These are phyloP conservation scores for Tricholauxania praeusta DNA, from an alignment of 2,888 invertebrate genomes.

Conservation along the genomic window DNA sequence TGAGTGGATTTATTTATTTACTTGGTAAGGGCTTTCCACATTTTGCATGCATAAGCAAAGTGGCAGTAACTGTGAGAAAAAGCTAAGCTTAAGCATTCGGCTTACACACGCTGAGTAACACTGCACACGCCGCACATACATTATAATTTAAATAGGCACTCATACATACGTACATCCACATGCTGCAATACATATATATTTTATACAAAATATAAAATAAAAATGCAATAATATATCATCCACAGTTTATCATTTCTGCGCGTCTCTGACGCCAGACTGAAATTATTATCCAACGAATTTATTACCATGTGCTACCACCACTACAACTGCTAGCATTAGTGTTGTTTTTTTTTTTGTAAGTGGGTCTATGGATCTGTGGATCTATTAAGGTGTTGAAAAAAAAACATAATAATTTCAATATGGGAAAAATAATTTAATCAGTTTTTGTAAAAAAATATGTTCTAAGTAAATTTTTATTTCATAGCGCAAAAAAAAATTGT, in stretches of 20 bases:
- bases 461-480: no score
- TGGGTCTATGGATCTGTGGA: no score
- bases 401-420: no score
- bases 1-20: slow-evolving; percentile 30
- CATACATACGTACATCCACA: background rate
- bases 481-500: no score
- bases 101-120: background rate
- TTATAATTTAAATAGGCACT: background rate
- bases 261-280: slow-evolving; percentile 60
- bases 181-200: slow-evolving; percentile 37
- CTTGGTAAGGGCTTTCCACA: background rate
- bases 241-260: slow-evolving; percentile 59
- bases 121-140: background rate
- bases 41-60: slow-evolving; percentile 12
- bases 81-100: slow-evolving; percentile 1
- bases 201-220: slow-evolving; percentile 46
- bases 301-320: slow-evolving; percentile 52
- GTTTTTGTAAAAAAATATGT: no score
- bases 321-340: slow-evolving; percentile 48
- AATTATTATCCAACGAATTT: slow-evolving; percentile 63
- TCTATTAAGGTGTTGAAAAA: no score
- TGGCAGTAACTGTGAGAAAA: background rate
- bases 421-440: no score
- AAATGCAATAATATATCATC: slow-evolving; percentile 63
- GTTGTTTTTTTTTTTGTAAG: slow-evolving; percentile 31